Conservation (phyloP, 1,140 invertebrate species). For the Stegodyphus mimosarum region DNA sequence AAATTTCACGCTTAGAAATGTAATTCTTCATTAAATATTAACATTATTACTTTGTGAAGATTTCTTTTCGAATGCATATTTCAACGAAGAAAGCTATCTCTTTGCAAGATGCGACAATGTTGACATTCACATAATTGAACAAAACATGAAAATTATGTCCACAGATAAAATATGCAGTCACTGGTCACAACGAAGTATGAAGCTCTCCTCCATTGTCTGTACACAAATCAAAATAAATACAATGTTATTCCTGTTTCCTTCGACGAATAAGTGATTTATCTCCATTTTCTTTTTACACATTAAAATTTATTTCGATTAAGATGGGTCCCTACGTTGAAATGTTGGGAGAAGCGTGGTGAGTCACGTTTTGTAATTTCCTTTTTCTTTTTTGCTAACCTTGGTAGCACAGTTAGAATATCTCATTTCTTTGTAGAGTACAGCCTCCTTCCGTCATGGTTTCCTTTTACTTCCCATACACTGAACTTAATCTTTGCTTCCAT, state of each 20-base stretch:
- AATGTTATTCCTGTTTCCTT: background rate
- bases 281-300: constrained; percentile 29
- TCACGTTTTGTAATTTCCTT: background rate
- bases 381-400: background rate
- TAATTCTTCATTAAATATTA: too few relatives aligned
- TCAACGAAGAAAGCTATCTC: background rate
- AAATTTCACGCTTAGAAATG: too few relatives aligned
- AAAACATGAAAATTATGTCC: constrained; percentile 14
- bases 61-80: too few relatives aligned
- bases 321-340: constrained; percentile 28
- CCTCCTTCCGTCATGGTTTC: too few relatives aligned
- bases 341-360: background rate
- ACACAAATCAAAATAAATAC: constrained; percentile 50
- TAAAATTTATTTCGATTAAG: constrained; percentile 28
- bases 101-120: background rate
- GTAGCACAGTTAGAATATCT: too few relatives aligned
- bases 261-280: constrained; percentile 7
- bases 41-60: too few relatives aligned
- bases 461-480: too few relatives aligned
- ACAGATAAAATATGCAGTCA: constrained; percentile 38
- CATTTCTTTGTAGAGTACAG: too few relatives aligned
- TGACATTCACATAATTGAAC: constrained; percentile 9
- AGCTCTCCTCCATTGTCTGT: constrained; percentile 51
- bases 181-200: constrained; percentile 51
- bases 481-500: too few relatives aligned